Evolutionary conservation across 2,113 vertebrate species (phyloP), one percentile per base, ranked within the genome.

Genomic region (Alosa alosa): DNA sequence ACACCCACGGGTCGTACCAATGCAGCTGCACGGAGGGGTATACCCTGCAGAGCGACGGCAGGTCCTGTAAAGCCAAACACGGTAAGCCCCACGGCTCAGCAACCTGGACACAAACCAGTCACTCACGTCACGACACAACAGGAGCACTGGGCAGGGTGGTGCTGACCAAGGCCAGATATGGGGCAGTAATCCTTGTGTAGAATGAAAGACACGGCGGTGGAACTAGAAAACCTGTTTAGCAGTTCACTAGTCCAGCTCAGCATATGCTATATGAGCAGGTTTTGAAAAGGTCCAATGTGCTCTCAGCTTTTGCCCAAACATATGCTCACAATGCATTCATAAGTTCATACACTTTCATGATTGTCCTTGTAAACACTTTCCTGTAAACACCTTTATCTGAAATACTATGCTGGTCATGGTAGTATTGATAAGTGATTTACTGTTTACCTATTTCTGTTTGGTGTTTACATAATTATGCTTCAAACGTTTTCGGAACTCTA

Each of bases 11-110:
- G 47, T 96, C 97, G 0, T 97, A 95, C 81, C 60, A 82, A 1
- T 97, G 97, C 89, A 94, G 94, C 81, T 97, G 97, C 86, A 94
- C 94, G 86, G 96, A 97, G 11, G 96, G 97, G 44, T 97, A 95
- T 6, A 86, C 96, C 17, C 92, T 97, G 81, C 96, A 97, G 87
- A 84, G 94, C 1, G 94, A 97, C 88, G 96, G 95, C 92, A 95
- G 92, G 84, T 95, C 96, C 88, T 97, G 97, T 93, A 97, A 95
- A 90, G 95, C 93, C 88, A 97, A 96, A 95, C 95, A 87, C 78
- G 96, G 97, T 97, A 93, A 96, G 95, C 88, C 83, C 64, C 31
- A 4, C 13, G 9, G 8, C 1, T 13, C 72, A 31, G 72, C 18
- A 39, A 18, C 25, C 64, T 31, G 64, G 15, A 36, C 64, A 11